Evolutionary conservation across 2,797 vertebrate species (phyloP), one percentile per base, ranked within the genome.

Genomic region (Cephalopachus bancanus): DNA sequence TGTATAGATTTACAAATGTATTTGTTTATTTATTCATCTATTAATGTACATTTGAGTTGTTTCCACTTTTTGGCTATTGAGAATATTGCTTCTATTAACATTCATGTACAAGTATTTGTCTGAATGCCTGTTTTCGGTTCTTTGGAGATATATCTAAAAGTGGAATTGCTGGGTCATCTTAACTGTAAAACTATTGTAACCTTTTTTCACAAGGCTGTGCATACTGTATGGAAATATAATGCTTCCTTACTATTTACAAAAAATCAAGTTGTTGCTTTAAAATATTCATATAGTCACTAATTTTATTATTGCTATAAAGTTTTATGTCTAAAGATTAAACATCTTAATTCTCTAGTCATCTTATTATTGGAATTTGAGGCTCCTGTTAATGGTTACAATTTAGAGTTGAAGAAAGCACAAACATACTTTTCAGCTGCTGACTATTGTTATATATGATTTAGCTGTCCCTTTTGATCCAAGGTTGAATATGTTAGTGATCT

Each of bases 381-480:
- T 69, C 5, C 26, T 69, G 7, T 93, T 93, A 83, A 84, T 22
- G 30, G 28, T 90, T 92, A 65, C 1, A 83, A 72, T 86, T 93
- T 85, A 81, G 5, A 75, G 20, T 44, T 93, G 75, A 96, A 76
- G 74, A 97, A 96, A 89, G 59, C 24, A 59, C n/a, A 83, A 69
- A 91, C n/a, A 30, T 20, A 81, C 8, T 86, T 72, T 84, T 79
- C 83, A 93, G 84, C 7, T 92, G 7, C 85, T 89, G 19, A 7
- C n/a, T 93, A 19, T 90, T 92, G 62, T 71, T 92, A 26, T 49
- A n/a, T 94, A 74, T 67, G 57, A 20, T 91, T 96, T 74, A 71
- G 53, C n/a, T 69, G 37, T 93, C 24, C 51, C n/a, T 60, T 95
- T 79, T 90, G 59, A 8, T 83, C 94, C 81, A 87, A 92, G 55